A percentile compares a stretch with the other conserved stretches of the same genome.
phyloP scores from a whole-genome alignment of 2,888 invertebrate species.

The Oxyscelio sp. region DNA sequence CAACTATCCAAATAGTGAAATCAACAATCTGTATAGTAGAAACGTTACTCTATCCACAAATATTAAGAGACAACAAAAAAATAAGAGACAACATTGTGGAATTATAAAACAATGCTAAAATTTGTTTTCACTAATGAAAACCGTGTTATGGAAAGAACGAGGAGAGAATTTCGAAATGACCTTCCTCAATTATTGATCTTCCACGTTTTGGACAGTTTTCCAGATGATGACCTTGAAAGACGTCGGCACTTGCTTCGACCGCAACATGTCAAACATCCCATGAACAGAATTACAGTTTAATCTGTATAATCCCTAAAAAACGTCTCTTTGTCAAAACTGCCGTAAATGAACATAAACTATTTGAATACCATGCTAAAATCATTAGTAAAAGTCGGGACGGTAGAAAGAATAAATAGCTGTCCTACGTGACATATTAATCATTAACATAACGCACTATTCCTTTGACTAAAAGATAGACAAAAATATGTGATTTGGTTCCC shows the following conservation, averaged over 20 bases:
- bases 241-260: not conserved
- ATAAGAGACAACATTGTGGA: no score
- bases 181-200: conserved; percentile 30
- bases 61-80: no score
- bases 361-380: not conserved
- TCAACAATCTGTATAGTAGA: no score
- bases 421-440: not conserved
- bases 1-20: no score
- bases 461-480: not conserved
- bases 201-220: conserved; percentile 36
- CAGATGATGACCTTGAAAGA: conserved; percentile 21
- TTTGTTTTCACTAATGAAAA: no score
- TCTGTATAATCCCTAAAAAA: not conserved
- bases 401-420: not conserved
- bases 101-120: no score
- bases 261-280: not conserved
- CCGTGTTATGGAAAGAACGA: not conserved
- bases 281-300: not conserved
- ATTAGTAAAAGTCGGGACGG: not conserved
- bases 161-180: not conserved
- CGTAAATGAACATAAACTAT: no score
- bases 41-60: no score
- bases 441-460: not conserved
- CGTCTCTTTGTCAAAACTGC: not conserved
- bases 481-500: not conserved